Evolutionary conservation across 2,888 invertebrate genomes (phyloP).

Genomic region (Conistra vaccinii): DNA sequence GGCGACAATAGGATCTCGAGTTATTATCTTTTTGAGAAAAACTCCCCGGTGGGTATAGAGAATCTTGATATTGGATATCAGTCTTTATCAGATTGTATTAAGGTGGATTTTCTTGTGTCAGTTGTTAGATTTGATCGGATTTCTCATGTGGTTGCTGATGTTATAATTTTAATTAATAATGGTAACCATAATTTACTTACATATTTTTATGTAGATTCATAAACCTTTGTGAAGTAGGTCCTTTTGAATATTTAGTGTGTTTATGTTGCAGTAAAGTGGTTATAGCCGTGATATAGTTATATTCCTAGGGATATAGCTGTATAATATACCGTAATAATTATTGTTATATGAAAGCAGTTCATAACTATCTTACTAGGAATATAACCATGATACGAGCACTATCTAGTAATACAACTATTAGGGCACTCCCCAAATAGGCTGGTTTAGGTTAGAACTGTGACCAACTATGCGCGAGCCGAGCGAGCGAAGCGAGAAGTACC

Average conservation of each 20-base stretch:
- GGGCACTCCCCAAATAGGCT: too few relatives aligned
- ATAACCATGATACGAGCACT: too few relatives aligned
- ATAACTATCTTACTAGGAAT: too few relatives aligned
- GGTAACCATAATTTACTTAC: not conserved
- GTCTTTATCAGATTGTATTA: slow-evolving; percentile 21
- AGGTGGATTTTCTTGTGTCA: slow-evolving; percentile 7
- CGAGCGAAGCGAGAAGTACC: too few relatives aligned
- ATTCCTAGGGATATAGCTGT: too few relatives aligned
- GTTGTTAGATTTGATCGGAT: not conserved
- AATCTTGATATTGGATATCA: slow-evolving; percentile 7
- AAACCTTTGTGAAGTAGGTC: not conserved
- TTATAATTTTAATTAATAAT: slow-evolving; percentile 18
- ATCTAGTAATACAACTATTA: too few relatives aligned
- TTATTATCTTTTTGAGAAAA: slow-evolving; percentile 75
- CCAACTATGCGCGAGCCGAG: too few relatives aligned
- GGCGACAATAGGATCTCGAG: slow-evolving; percentile 78
- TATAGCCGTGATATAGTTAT: too few relatives aligned
- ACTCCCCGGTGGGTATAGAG: slow-evolving; percentile 63
- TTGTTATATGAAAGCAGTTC: too few relatives aligned
- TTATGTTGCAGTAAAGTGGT: too few relatives aligned
- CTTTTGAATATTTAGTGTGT: not conserved
- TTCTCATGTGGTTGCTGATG: slow-evolving; percentile 15
- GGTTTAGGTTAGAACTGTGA: too few relatives aligned
- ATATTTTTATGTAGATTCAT: not conserved
- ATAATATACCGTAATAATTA: too few relatives aligned